Evolutionary conservation across 92 coral and sea anemone species (phyloP).

Genomic region (Phenganax stokvisi): DNA sequence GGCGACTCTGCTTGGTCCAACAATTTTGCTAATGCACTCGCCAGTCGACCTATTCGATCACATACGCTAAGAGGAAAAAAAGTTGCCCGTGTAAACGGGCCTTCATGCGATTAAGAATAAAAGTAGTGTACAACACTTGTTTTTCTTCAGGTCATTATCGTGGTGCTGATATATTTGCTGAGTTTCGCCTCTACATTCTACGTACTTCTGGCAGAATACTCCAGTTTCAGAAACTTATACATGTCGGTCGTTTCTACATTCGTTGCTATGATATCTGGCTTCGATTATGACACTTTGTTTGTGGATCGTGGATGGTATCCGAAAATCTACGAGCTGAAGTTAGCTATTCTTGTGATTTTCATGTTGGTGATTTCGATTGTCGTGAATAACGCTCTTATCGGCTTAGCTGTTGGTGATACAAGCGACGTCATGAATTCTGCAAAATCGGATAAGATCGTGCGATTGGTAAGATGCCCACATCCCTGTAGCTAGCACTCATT

Average conservation of each 20-base stretch:
- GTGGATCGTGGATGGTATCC: not conserved
- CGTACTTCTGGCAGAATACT: not conserved
- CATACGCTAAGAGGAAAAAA: no score
- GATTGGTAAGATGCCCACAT: not conserved
- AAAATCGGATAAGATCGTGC: not conserved
- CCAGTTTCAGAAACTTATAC: not conserved
- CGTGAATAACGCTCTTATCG: slow-evolving; percentile 11
- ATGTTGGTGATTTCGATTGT: slow-evolving; percentile 4
- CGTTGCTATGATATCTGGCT: not conserved
- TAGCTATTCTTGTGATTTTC: not conserved
- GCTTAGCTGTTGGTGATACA: slow-evolving; percentile 11
- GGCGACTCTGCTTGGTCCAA: no score
- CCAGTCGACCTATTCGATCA: no score
- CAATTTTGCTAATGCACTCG: no score
- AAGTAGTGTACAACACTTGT: not conserved
- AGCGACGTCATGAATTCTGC: slow-evolving; percentile 7
- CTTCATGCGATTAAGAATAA: not conserved
- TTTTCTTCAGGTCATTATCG: not conserved
- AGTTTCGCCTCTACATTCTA: slow-evolving; percentile 9
- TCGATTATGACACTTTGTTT: not conserved
- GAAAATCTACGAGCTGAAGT: not conserved
- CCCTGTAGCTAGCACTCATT: no score
- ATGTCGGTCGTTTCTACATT: slow-evolving; percentile 1
- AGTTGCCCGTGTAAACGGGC: no score
- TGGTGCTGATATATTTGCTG: not conserved